Conservation (phyloP, 2,888 invertebrate genomes). For the Trissolcus brochymenae region DNA sequence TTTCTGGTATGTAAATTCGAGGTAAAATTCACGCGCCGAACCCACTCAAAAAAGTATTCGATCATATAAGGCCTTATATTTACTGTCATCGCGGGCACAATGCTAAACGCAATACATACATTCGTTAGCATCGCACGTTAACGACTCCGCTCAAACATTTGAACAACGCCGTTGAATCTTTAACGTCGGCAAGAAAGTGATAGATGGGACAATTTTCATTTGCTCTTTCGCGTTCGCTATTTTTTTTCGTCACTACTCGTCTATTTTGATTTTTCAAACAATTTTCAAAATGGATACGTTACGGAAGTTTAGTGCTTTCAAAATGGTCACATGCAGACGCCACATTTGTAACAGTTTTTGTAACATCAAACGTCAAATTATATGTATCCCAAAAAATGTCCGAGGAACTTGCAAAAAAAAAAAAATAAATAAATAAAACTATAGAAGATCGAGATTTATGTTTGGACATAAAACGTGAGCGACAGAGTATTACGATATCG, state of each 20-base stretch:
- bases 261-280: conserved; percentile 17
- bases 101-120: conserved; percentile 57
- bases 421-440: too few relatives aligned
- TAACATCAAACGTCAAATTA: background rate
- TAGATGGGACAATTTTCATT: conserved; percentile 39
- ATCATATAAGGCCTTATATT: conserved; percentile 54
- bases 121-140: conserved; percentile 60
- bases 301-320: background rate
- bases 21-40: conserved; percentile 50
- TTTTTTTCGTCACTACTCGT: conserved; percentile 1
- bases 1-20: conserved; percentile 51
- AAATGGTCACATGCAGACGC: too few relatives aligned
- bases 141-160: conserved; percentile 55
- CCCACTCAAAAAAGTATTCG: conserved; percentile 52
- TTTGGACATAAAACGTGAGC: too few relatives aligned
- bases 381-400: too few relatives aligned
- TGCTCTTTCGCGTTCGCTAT: background rate
- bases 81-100: conserved; percentile 49
- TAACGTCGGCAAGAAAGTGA: conserved; percentile 40
- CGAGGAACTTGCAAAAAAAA: too few relatives aligned
- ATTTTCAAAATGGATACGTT: conserved; percentile 33
- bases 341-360: background rate
- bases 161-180: conserved; percentile 45
- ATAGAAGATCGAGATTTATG: too few relatives aligned
- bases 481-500: background rate